Evolutionary conservation across 2,797 vertebrate species (phyloP), one percentile per base, ranked within the genome.

Genomic region (Channa striata): DNA sequence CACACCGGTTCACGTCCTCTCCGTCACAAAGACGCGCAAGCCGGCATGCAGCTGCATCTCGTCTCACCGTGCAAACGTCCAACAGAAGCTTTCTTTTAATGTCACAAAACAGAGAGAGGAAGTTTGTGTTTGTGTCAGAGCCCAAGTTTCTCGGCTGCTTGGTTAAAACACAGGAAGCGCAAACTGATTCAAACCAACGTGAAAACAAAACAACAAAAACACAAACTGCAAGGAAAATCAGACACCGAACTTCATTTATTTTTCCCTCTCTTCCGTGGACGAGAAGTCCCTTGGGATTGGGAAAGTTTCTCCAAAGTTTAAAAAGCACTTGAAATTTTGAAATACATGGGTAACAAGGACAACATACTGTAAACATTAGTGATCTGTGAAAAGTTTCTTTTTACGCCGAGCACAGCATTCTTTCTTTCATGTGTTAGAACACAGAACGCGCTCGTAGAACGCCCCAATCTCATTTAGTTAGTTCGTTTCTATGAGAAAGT

Each of bases 141-240:
- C 9, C 33, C 11, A 52, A 52, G 62, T 64, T 75, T 56, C 37
- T 8, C 1, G 0, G 54, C 49, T 53, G 48, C 54, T 62, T 58
- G 21, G 23, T 42, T 70, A 39, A 72, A 57, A 37, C 9, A 12
- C 39, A 67, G 39, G 56, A 59, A 42, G 19, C 14, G n/a, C 23
- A 57, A 52, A 49, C 16, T 19, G 30, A 68, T 54, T 73, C 19
- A 36, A 67, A 65, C 34, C 59, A 59, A 63, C 61, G 48, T 63
- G 58, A 72, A 67, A 60, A 65, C 59, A 63, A 33, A 19, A 34
- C 4, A 59, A 42, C 33, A 69, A 53, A 59, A 17, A 48, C 47
- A 66, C 33, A 20, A 49, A 44, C 23, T 16, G 3, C 6, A 11
- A 57, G 33, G 20, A 17, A 69, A 64, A 42, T 25, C n/a, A 25